Percentiles rank a stretch among this genome's conserved stretches.
Conservation (phyloP, 2,888 invertebrate species). For the Panopea generosa region DNA sequence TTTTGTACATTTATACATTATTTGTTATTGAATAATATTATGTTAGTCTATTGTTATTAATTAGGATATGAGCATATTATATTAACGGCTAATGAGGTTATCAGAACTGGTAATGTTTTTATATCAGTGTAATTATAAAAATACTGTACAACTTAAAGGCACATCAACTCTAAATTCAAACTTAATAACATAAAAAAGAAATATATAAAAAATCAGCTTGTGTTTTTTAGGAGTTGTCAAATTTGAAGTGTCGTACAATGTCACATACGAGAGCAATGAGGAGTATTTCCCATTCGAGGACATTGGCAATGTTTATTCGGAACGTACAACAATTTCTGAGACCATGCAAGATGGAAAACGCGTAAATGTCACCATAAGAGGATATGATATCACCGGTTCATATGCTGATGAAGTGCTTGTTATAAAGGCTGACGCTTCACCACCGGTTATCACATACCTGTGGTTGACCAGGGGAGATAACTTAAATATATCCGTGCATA, state of each 20-base stretch:
- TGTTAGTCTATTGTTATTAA: too few species aligned
- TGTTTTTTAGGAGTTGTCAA: conserved; percentile 44
- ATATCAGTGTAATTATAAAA: too few species aligned
- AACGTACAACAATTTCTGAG: background rate
- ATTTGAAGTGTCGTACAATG: conserved; percentile 35
- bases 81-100: too few species aligned
- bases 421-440: conserved; percentile 58
- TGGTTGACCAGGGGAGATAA: conserved; percentile 53
- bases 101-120: too few species aligned
- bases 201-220: background rate
- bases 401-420: conserved; percentile 44
- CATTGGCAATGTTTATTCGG: background rate
- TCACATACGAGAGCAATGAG: conserved; percentile 29
- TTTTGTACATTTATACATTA: too few species aligned
- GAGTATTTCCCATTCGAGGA: conserved; percentile 10
- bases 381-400: conserved; percentile 47
- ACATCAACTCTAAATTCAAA: too few species aligned
- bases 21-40: too few species aligned
- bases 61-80: too few species aligned
- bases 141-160: too few species aligned
- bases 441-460: conserved; percentile 57
- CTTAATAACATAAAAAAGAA: too few species aligned
- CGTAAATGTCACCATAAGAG: conserved; percentile 49
- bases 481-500: conserved; percentile 53
- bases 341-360: conserved; percentile 51